phyloP scores from a whole-genome alignment of 2,113 vertebrate species.

The Tachycineta bicolor region DNA sequence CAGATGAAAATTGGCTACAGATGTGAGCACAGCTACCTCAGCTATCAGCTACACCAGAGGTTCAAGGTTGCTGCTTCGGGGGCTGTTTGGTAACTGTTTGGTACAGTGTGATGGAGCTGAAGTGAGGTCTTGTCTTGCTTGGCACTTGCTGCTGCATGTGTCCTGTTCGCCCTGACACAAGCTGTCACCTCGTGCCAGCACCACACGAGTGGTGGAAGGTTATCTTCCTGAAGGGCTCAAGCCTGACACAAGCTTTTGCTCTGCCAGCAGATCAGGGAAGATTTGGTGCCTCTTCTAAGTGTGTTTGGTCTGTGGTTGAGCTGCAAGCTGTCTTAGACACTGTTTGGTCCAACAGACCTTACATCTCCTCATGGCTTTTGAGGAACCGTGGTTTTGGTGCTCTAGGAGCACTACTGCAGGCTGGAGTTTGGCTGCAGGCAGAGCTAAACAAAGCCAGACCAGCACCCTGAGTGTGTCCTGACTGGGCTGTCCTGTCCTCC shows the following conservation, averaged over 20 bases:
- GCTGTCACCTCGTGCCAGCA: background rate
- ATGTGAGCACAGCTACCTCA: background rate
- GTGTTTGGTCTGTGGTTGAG: background rate
- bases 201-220: background rate
- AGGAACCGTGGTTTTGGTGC: background rate
- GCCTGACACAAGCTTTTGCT: background rate
- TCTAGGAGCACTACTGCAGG: background rate
- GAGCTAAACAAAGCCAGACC: background rate
- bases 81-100: background rate
- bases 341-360: background rate
- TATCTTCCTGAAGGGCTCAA: background rate
- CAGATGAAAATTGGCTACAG: background rate
- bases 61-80: rapidly evolving
- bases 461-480: background rate
- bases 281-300: background rate
- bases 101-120: background rate
- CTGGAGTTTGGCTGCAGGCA: background rate
- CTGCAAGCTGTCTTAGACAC: background rate
- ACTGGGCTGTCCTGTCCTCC: background rate
- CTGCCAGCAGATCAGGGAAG: background rate
- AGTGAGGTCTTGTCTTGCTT: background rate
- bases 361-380: background rate
- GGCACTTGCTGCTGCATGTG: background rate
- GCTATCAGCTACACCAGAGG: background rate
- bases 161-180: background rate